Evolutionary conservation across 1,140 invertebrate species (phyloP), one percentile per base, ranked within the genome.

Genomic region (Sitophilus oryzae): DNA sequence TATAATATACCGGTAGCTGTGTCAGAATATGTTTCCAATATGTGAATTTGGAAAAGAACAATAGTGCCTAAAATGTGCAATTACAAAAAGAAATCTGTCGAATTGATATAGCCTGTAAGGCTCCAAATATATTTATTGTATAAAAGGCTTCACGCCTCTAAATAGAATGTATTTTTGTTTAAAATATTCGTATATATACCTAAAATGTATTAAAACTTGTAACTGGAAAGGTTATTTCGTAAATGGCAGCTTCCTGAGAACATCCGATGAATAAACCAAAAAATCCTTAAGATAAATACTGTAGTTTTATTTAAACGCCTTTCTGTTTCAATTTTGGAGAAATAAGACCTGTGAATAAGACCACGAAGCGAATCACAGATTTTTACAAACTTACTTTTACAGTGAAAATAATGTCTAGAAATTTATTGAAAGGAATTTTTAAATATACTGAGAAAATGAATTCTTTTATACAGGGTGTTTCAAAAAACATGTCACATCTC

Each of bases 241-340:
- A 36, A 54, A 54, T 54, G 52, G 44, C 52, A 54, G 52, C 52
- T 54, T 54, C 43, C 40, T 35, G 37, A 21, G 19, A 54, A 44
- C 11, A 30, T 30, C 11, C 3, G 14, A 41, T 15, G 46, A 54
- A 54, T 38, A 36, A 54, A 46, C 15, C 30, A 18, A 46, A 43
- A 52, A 52, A 41, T 9, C 30, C 40, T 44, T 44, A 47, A 47
- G 45, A 46, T 30, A 15, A 46, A n/a, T 15, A n/a, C 2, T 30
- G 5, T 8, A 20, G 48, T 51, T 51, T 42, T 23, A 41, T 51
- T 51, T 35, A 10, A 23, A 46, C 11, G n/a, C 9, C 23, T 11
- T n/a, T n/a, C n/a, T n/a, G n/a, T n/a, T n/a, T n/a, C n/a, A n/a
- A n/a, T n/a, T n/a, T n/a, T n/a, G n/a, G n/a, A n/a, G n/a, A n/a